Percentiles rank a stretch among this genome's conserved stretches.
Evolutionary conservation across 1,140 invertebrate genomes (phyloP).

Genomic region (Drosophila ananassae): DNA sequence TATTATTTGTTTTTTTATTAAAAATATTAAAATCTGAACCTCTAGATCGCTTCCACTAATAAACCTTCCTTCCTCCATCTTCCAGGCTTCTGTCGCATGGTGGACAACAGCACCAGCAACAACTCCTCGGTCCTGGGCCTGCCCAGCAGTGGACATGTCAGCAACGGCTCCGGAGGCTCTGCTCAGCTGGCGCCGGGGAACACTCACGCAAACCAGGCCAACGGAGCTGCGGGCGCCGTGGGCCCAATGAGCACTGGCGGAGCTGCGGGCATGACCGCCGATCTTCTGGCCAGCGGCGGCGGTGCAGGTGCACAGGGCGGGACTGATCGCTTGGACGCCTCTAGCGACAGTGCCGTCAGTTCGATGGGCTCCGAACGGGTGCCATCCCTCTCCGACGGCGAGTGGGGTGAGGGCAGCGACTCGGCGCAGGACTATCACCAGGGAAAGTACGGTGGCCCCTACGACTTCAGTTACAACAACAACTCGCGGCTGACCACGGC

Average conservation of each 20-base stretch:
- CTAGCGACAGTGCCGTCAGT: constrained; percentile 94
- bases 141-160: constrained; percentile 72
- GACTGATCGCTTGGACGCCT: constrained; percentile 90
- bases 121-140: constrained; percentile 81
- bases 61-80: constrained; percentile 1
- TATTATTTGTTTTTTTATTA: not conserved
- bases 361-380: constrained; percentile 96
- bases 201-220: constrained; percentile 47
- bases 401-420: constrained; percentile 95
- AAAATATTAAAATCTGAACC: not conserved
- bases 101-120: constrained; percentile 87
- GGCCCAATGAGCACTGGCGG: constrained; percentile 73
- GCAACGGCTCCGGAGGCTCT: constrained; percentile 54
- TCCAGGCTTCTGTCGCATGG: constrained; percentile 93
- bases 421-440: constrained; percentile 89
- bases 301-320: constrained; percentile 58
- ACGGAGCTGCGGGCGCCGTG: constrained; percentile 64
- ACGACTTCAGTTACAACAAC: constrained; percentile 89
- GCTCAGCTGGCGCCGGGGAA: constrained; percentile 43
- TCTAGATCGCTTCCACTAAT: not conserved
- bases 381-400: constrained; percentile 93
- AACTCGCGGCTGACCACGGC: constrained; percentile 63
- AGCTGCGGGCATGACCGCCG: constrained; percentile 76
- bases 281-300: constrained; percentile 61
- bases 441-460: constrained; percentile 89